A percentile compares a stretch with the other conserved stretches of the same genome.
phyloP scores from a whole-genome alignment of 2,888 invertebrate genomes.

The Xanthorhoe designata region DNA sequence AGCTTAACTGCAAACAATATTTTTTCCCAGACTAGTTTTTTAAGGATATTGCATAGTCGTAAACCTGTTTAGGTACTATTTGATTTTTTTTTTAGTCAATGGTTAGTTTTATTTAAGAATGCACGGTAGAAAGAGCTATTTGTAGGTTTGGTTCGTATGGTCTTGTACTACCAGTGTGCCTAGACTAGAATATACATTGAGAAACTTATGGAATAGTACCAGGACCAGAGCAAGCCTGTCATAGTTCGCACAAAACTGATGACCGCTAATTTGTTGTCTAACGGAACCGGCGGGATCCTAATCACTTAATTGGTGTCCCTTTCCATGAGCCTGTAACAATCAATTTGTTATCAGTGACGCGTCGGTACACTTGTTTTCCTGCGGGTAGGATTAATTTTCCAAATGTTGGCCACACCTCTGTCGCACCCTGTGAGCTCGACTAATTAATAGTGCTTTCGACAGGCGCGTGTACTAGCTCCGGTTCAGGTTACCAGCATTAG shows the following conservation, averaged over 20 bases:
- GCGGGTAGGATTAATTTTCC: conserved; percentile 81
- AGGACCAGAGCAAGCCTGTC: conserved; percentile 42
- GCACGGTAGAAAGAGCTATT: conserved; percentile 6
- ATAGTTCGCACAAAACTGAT: conserved; percentile 53
- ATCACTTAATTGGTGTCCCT: conserved; percentile 75
- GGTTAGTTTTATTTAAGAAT: background rate
- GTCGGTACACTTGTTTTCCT: conserved; percentile 62
- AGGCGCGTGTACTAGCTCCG: conserved; percentile 54
- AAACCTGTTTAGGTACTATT: too few species aligned
- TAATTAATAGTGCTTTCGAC: conserved; percentile 83
- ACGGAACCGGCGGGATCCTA: conserved; percentile 68
- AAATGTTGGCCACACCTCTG: conserved; percentile 79
- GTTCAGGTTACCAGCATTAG: conserved; percentile 77
- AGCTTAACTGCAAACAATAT: background rate
- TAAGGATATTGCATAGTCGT: background rate
- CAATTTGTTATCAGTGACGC: conserved; percentile 69
- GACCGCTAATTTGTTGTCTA: conserved; percentile 66
- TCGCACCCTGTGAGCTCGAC: conserved; percentile 70
- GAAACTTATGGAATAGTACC: background rate
- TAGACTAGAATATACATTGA: background rate
- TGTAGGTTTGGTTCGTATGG: too few species aligned
- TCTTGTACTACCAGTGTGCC: conserved; percentile 1
- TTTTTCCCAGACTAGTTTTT: background rate
- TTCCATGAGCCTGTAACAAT: conserved; percentile 67
- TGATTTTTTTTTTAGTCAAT: background rate